Base-by-base conservation (phyloP, 2,113 vertebrate genomes). In the Porphyrio hochstetteri region DNA sequence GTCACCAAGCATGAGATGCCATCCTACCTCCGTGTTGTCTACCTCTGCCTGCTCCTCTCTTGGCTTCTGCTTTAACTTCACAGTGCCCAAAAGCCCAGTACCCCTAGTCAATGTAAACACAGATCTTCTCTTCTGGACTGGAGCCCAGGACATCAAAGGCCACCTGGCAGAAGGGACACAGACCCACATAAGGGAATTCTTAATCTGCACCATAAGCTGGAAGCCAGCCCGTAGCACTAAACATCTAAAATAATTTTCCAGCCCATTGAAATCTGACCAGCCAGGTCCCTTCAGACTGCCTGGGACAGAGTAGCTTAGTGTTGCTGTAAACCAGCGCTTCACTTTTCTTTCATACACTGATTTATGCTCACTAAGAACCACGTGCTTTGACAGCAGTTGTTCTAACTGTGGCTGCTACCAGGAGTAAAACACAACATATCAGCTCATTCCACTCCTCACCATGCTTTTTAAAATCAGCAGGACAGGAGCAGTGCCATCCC, bases 61-160 rank as follows among this genome's bases (percentile, higher is more conserved):
- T 90, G 96, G 95, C 88, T 98, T 97, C 92, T 97, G 96, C 94
- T 97, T 97, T 94, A 97, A 97, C 68, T 97, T 97, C 97, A 74
- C 71, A 36, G 82, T 96, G 35, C 95, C 95, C 6, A 96, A 95
- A 69, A 95, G 94, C 94, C 44, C 63, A 24, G 96, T 94, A 25
- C 82, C 96, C 25, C 63, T 18, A 0, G 88, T 97, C 40, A 97
- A 83, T 96, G 71, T 96, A 96, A 65, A 95, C 19, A 0, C 93
- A 21, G 1, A 65, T 65, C 82, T 95, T 97, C 95, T 97, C 95
- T n/a, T 97, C 89, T 17, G 93, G 19, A 2, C 46, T 86, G 90
- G 97, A 97, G 78, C 97, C 98, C 70, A 97, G 82, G 67, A 97
- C 82, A 5, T 97, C 97, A 95, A 97, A 98, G 77, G 96, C 96